Conservation (phyloP, 1,140 invertebrate genomes). For the Protaetia brevitarsis region DNA sequence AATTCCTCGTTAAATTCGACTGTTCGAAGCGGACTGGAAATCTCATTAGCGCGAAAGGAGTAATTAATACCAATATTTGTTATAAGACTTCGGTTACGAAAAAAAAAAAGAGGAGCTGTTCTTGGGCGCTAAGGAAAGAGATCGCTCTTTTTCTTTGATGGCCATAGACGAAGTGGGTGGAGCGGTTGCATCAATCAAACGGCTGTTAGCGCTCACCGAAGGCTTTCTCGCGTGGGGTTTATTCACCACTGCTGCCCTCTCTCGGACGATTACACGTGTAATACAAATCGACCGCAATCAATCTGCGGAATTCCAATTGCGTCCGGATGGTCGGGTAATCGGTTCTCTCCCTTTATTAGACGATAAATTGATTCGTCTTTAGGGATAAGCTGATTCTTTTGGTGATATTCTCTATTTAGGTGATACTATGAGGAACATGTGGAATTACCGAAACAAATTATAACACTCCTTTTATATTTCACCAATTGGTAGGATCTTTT, state of each 20-base stretch:
- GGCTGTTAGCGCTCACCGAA: constrained; percentile 43
- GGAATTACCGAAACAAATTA: too few species aligned
- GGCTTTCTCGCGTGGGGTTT: not conserved
- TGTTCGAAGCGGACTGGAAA: not conserved
- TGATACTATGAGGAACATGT: too few species aligned
- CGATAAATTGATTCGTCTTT: too few species aligned
- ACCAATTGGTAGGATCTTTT: too few species aligned
- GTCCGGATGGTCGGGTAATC: too few species aligned
- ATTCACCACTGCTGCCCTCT: constrained; percentile 18
- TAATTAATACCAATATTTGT: constrained; percentile 43
- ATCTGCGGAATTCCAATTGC: not conserved
- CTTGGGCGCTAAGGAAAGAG: not conserved
- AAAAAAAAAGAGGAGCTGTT: not conserved
- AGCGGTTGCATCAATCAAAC: constrained; percentile 41
- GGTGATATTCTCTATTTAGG: too few species aligned
- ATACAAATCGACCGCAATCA: constrained; percentile 25
- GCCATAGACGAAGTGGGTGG: constrained; percentile 30
- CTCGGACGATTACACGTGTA: not conserved
- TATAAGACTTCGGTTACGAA: constrained; percentile 27
- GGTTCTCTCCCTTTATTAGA: too few species aligned
- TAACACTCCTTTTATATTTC: too few species aligned
- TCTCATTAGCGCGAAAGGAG: constrained; percentile 29
- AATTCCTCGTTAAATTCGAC: not conserved
- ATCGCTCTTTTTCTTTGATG: constrained; percentile 18
- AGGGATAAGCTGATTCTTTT: too few species aligned